Conservation (phyloP, 2,797 vertebrate species). For the Liparis tanakae region DNA sequence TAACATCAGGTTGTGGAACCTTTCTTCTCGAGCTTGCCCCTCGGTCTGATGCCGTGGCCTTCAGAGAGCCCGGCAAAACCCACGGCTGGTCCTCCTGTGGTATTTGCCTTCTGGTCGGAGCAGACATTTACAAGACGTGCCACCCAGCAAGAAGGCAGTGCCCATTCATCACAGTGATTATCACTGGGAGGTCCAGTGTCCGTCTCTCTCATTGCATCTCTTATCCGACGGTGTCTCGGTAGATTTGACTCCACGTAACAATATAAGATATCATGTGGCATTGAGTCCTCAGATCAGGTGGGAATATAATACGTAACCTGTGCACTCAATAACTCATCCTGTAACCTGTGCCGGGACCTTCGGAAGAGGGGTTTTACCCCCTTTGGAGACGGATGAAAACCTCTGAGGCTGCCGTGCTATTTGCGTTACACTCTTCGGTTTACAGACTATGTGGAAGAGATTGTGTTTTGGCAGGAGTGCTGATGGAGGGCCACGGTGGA, state of each 20-base stretch:
- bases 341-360: constrained; percentile 7
- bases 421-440: constrained; percentile 13
- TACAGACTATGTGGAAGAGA: constrained; percentile 39
- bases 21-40: constrained; percentile 36
- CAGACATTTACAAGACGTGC: constrained; percentile 65
- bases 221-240: constrained; percentile 33
- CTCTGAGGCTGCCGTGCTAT: constrained; percentile 30
- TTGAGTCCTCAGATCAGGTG: constrained; percentile 20
- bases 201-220: constrained; percentile 6
- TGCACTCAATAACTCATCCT: constrained; percentile 12
- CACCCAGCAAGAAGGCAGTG: constrained; percentile 70
- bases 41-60: constrained; percentile 57
- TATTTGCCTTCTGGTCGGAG: constrained; percentile 64
- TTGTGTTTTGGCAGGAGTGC: constrained; percentile 50
- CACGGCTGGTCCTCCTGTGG: constrained; percentile 55
- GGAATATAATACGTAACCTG: not conserved
- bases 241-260: constrained; percentile 15
- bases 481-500: constrained; percentile 56
- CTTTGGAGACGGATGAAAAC: constrained; percentile 14
- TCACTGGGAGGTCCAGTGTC: constrained; percentile 65
- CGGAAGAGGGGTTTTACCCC: constrained; percentile 13
- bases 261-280: not conserved
- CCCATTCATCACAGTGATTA: constrained; percentile 61
- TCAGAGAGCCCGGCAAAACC: constrained; percentile 57
- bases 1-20: constrained; percentile 49